phyloP scores from a whole-genome alignment of 2,113 vertebrate species.

The Pithys albifrons region DNA sequence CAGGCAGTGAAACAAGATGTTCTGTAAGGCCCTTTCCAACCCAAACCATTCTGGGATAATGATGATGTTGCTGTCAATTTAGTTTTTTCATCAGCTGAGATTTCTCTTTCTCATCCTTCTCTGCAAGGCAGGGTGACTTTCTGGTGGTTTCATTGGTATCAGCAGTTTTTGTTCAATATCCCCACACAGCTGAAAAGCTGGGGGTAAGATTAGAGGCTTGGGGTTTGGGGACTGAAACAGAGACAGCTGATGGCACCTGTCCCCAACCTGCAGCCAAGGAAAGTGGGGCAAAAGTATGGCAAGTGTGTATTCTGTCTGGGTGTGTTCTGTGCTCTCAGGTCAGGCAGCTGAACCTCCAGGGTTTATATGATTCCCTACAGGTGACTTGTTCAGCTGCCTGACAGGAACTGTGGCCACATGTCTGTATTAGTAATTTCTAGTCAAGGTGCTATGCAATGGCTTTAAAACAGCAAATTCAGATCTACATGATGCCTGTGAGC shows the following conservation, averaged over 20 bases:
- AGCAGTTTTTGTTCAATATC: not conserved
- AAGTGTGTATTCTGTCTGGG: not conserved
- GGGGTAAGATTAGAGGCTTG: not conserved
- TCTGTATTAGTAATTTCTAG: not conserved
- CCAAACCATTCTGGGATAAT: not conserved
- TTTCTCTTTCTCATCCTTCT: not conserved
- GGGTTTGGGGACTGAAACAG: not conserved
- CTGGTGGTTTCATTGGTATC: not conserved
- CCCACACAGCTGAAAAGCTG: not conserved
- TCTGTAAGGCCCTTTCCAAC: not conserved
- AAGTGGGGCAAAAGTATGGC: not conserved
- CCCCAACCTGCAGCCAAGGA: not conserved
- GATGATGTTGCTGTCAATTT: not conserved
- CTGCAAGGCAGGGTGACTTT: not conserved
- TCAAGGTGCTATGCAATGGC: conserved; percentile 2
- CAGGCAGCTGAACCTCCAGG: conserved; percentile 73
- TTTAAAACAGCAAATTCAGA: not conserved
- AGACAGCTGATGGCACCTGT: not conserved
- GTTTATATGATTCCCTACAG: conserved; percentile 73
- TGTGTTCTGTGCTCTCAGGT: not conserved
- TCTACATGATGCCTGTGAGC: not conserved
- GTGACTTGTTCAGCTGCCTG: conserved; percentile 76
- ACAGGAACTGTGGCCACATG: conserved; percentile 68
- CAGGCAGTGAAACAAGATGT: not conserved
- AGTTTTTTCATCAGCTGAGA: not conserved